These are phyloP conservation scores for Gouania willdenowi DNA, from an alignment of 2,797 vertebrate genomes.

Conservation along the genomic window DNA sequence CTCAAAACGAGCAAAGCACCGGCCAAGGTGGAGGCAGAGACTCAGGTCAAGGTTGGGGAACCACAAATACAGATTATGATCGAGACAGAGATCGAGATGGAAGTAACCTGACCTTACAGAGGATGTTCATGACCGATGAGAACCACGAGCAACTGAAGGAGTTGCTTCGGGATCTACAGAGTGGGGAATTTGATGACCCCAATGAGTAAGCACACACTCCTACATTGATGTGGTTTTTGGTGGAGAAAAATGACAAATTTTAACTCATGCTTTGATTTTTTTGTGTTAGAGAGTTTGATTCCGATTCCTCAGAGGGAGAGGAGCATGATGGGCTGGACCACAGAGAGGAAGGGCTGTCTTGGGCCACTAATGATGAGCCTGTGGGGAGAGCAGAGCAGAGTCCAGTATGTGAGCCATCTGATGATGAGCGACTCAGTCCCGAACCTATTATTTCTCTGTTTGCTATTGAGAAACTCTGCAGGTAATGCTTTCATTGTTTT, in stretches of 20 bases:
- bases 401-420: conserved; percentile 52
- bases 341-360: conserved; percentile 84
- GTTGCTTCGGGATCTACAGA: conserved; percentile 88
- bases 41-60: conserved; percentile 7
- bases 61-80: conserved; percentile 12
- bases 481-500: conserved; percentile 66
- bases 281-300: conserved; percentile 65
- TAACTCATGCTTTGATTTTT: not conserved
- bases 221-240: not conserved
- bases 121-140: conserved; percentile 91
- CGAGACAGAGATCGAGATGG: conserved; percentile 1
- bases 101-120: conserved; percentile 81
- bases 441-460: conserved; percentile 81
- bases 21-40: conserved; percentile 23
- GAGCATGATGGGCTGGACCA: conserved; percentile 81
- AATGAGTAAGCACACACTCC: conserved; percentile 48
- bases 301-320: conserved; percentile 65
- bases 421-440: conserved; percentile 63
- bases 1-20: no score
- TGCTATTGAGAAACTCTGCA: conserved; percentile 90
- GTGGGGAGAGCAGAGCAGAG: conserved; percentile 65
- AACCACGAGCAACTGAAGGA: conserved; percentile 93
- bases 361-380: conserved; percentile 76
- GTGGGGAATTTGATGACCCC: conserved; percentile 73
- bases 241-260: not conserved